Evolutionary conservation across 2,888 invertebrate species (phyloP), one percentile per base, ranked within the genome.

Genomic region (Limnephilus marmoratus): DNA sequence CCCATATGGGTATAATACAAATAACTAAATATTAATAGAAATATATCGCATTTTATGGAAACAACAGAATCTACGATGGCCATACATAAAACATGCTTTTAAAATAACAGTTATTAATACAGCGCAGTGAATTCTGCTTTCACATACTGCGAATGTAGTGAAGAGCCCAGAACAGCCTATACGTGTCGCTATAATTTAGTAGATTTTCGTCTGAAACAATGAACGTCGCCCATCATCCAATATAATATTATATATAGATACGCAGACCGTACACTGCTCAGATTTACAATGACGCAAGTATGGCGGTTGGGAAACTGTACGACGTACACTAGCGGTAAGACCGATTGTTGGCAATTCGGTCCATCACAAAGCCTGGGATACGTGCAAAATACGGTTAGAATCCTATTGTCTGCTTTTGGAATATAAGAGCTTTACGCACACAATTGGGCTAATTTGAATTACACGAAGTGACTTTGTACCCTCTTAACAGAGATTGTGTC

Each of bases 341-440:
- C 68, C 68, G 68, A 68, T 68, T 68, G 68, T 68, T n/a, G 68
- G 68, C 68, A 68, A n/a, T 68, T 68, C 68, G 68, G 68, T 68
- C 24, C 68, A 9, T 68, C 68, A 68, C 68, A 68, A 68, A n/a
- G 68, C 68, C n/a, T 68, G 68, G 5, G n/a, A 68, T 68, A 24
- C 68, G 24, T 53, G 18, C 53, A 53, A 18, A 5, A 53, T 53
- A 53, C 53, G 18, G 53, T 53, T 18, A 1, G n/a, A 68, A 68
- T 68, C 68, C 68, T 68, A n/a, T 68, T 68, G 68, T 68, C n/a
- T 68, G 68, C 68, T n/a, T n/a, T n/a, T 68, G 24, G 68, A 53
- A 68, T 68, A 68, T 68, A 18, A 24, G 5, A 68, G 24, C 68
- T 68, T 24, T 24, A 68, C 68, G 68, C 9, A 24, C 24, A n/a